Evolutionary conservation across 1,140 invertebrate genomes (phyloP).

Genomic region (Arion vulgaris): DNA sequence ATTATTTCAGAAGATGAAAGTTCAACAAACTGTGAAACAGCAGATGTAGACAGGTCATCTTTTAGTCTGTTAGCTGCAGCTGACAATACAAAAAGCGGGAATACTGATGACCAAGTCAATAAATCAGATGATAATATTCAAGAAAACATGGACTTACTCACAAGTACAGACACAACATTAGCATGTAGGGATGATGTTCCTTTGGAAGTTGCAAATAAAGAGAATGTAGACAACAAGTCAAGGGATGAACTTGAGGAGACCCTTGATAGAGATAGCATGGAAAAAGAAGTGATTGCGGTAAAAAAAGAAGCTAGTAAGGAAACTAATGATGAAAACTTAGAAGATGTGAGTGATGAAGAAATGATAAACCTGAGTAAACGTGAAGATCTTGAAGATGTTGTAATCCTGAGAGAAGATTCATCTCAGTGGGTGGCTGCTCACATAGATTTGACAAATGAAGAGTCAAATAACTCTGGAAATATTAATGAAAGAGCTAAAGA

Average conservation of each 20-base stretch:
- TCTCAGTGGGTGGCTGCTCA: background rate
- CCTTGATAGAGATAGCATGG: background rate
- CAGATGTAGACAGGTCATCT: background rate
- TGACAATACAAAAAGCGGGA: background rate
- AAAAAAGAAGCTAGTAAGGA: background rate
- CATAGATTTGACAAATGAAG: constrained; percentile 24
- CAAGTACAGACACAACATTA: background rate
- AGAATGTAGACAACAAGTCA: background rate
- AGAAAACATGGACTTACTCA: background rate
- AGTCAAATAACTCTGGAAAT: background rate
- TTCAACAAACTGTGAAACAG: background rate
- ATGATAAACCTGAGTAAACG: constrained; percentile 7
- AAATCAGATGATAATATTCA: background rate
- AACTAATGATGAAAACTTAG: constrained; percentile 11
- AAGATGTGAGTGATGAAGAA: constrained; percentile 31
- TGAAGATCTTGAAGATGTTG: constrained; percentile 5
- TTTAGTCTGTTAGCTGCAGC: background rate
- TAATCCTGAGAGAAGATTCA: background rate
- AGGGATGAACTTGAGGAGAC: background rate
- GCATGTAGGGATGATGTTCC: background rate
- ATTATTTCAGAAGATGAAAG: background rate
- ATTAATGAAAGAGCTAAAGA: background rate
- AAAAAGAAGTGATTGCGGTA: background rate
- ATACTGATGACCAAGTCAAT: background rate
- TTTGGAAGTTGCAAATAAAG: background rate